Evolutionary conservation across 2,888 invertebrate species (phyloP).

Genomic region (Hemithea aestivaria): DNA sequence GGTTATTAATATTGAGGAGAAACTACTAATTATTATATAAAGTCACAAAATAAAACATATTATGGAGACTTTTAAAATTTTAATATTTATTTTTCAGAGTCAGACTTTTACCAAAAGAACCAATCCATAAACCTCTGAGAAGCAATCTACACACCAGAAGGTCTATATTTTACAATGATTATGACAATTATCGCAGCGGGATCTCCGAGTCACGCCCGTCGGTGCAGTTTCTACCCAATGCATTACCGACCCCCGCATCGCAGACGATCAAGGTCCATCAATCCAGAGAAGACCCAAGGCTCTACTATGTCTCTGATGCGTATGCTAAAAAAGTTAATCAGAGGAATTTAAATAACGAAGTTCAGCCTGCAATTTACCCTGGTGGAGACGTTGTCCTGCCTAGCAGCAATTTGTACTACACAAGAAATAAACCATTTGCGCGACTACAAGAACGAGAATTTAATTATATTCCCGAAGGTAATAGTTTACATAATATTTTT

Average conservation of each 20-base stretch:
- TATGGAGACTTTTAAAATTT: no score
- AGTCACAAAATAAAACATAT: no score
- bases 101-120: slow-evolving; percentile 40
- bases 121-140: slow-evolving; percentile 17
- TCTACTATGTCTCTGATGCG: slow-evolving; percentile 66
- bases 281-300: slow-evolving; percentile 64
- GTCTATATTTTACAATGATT: slow-evolving; percentile 51
- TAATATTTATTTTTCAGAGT: slow-evolving; percentile 52
- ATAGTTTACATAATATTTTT: slow-evolving; percentile 2
- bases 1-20: no score
- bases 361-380: slow-evolving; percentile 49
- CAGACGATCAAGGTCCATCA: slow-evolving; percentile 51
- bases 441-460: slow-evolving; percentile 32
- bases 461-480: slow-evolving; percentile 37
- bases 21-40: no score
- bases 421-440: slow-evolving; percentile 25
- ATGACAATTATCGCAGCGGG: slow-evolving; percentile 62
- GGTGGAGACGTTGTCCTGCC: slow-evolving; percentile 53
- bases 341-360: slow-evolving; percentile 53
- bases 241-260: slow-evolving; percentile 38
- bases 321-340: slow-evolving; percentile 60
- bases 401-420: slow-evolving; percentile 27
- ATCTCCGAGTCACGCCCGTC: slow-evolving; percentile 41
- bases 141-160: slow-evolving; percentile 33
- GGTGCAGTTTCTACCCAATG: slow-evolving; percentile 40